Base-by-base conservation (phyloP, 92 coral and sea anemone species). In the Virgularia gustaviana region DNA sequence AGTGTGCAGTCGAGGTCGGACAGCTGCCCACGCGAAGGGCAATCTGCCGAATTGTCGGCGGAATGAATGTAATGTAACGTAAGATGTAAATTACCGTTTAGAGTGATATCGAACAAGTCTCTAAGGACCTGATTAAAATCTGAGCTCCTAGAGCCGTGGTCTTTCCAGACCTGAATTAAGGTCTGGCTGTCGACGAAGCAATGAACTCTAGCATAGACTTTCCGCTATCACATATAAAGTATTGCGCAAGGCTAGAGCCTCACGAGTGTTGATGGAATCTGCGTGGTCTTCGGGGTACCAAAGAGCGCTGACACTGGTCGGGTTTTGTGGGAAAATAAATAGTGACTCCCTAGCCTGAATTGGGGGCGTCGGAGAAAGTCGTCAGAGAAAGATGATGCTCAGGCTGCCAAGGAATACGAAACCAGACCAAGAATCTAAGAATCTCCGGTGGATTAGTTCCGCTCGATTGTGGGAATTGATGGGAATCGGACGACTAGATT, bases 311-410 rank as follows among this genome's bases (percentile, higher is more conserved):
- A 42, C 61, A 6, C 35, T 63, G 10, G 49, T n/a, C 15, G 43
- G 49, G 10, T 18, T 18, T 9, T 36, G 49, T 2, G n/a, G 84
- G 80, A 24, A 22, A 11, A 23, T 25, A 2, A 9, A 79, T 37
- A 32, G 29, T 8, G 25, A 81, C 88, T 8, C 88, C 80, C 84
- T 84, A 83, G 19, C 80, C 76, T 9, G 88, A 31, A 37, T 65
- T 38, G 25, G 83, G 72, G 13, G 88, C 88, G 30, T 83, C 84
- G 5, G 84, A 59, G 42, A 19, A 35, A 29, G 77, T 19, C 41
- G 36, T 2, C 4, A 82, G 49, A 12, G 34, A 33, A 28, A 60
- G 33, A 24, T 82, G 83, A 10, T 49, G 12, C 65, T 79, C 88
- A 9, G 65, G 36, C 19, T 25, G 58, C 88, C 88, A 83, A 6